These are phyloP conservation scores for Istiophorus platypterus DNA, from an alignment of 2,113 vertebrate species.

Conservation along the genomic window DNA sequence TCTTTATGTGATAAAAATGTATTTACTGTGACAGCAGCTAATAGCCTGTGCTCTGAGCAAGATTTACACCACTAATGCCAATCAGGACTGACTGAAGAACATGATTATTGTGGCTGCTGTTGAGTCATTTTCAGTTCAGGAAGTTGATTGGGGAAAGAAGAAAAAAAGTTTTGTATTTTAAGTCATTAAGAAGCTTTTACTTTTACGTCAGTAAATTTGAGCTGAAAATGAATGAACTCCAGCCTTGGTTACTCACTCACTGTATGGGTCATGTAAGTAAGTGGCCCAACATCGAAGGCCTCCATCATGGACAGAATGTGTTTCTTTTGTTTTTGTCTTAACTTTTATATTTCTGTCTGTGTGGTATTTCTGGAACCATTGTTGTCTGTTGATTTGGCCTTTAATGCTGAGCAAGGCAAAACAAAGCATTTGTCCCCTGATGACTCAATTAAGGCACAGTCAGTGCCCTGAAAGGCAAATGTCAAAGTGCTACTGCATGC, in stretches of 20 bases:
- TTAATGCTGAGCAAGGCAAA: conserved; percentile 40
- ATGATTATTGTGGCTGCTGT: neutral
- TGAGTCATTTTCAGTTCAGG: conserved; percentile 26
- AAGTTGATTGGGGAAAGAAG: conserved; percentile 10
- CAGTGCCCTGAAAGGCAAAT: conserved; percentile 35
- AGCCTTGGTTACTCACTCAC: neutral
- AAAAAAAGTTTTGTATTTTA: neutral
- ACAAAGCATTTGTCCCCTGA: neutral
- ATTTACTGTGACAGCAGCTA: conserved; percentile 51
- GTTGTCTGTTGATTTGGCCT: conserved; percentile 46
- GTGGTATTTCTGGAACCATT: conserved; percentile 52
- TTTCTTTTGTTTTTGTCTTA: conserved; percentile 45
- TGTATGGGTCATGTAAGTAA: neutral
- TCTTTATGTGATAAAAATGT: conserved; percentile 34
- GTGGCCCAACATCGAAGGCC: conserved; percentile 43
- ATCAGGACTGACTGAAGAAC: conserved; percentile 35
- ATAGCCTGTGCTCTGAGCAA: conserved; percentile 19
- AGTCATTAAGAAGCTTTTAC: conserved; percentile 19
- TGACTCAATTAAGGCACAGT: conserved; percentile 23
- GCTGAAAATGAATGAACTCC: conserved; percentile 27
- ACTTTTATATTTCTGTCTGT: conserved; percentile 37
- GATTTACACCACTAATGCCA: conserved; percentile 67
- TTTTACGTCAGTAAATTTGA: neutral
- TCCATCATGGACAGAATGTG: neutral
- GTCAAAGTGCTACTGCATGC: conserved; percentile 66